These are phyloP conservation scores for Monodelphis domestica DNA, from an alignment of 2,797 vertebrate genomes.

Conservation along the genomic window DNA sequence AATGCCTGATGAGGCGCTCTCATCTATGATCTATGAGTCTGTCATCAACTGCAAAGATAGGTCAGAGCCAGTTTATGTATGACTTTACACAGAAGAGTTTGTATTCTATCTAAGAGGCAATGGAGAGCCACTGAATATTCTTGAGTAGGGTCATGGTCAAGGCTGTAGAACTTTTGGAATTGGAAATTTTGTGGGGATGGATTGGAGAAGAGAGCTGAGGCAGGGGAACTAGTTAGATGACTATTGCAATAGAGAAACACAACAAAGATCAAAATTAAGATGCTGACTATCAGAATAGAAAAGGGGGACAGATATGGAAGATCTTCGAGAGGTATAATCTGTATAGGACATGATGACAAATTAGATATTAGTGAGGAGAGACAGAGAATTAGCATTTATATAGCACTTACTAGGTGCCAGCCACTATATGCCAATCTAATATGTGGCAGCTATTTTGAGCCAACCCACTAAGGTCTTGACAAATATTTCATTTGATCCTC, in stretches of 20 bases:
- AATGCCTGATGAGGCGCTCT: neutral
- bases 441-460: too few relatives aligned
- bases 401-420: neutral
- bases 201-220: neutral
- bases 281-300: neutral
- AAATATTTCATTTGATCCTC: neutral
- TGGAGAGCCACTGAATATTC: neutral
- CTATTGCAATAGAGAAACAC: neutral
- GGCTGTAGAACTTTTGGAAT: neutral
- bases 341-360: neutral
- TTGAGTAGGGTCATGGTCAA: neutral
- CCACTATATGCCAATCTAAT: too few relatives aligned
- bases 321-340: neutral
- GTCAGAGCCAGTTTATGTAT: neutral
- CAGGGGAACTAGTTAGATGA: neutral
- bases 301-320: neutral
- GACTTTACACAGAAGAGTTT: neutral
- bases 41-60: neutral
- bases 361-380: neutral
- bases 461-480: neutral
- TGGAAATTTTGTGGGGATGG: neutral
- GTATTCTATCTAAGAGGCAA: neutral
- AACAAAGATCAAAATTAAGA: neutral
- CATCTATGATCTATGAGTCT: neutral
- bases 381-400: neutral